Evolutionary conservation across 2,113 vertebrate genomes (phyloP).

Genomic region (Pantherophis guttatus): DNA sequence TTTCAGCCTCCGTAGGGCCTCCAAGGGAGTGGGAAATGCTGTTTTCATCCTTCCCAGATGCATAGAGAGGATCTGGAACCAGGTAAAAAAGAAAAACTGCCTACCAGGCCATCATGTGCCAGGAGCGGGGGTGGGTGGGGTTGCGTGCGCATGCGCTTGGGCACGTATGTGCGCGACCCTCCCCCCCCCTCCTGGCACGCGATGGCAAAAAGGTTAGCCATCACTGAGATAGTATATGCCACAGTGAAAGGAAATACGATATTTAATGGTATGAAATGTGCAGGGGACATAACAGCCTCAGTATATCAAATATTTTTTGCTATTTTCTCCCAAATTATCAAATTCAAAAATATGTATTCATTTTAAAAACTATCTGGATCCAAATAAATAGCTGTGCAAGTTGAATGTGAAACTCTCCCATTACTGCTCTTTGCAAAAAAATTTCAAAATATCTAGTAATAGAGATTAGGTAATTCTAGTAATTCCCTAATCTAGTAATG

Average conservation of each 20-base stretch:
- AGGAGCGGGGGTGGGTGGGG: too few relatives aligned
- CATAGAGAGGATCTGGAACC: too few relatives aligned
- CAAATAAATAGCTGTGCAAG: not conserved
- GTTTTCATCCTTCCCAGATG: too few relatives aligned
- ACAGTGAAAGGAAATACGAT: conserved; percentile 30
- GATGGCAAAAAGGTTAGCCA: too few relatives aligned
- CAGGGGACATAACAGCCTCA: conserved; percentile 2
- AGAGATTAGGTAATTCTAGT: not conserved
- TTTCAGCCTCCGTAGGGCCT: too few relatives aligned
- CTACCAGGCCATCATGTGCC: too few relatives aligned
- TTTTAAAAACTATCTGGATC: conserved; percentile 18
- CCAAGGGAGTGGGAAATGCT: too few relatives aligned
- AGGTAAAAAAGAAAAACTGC: too few relatives aligned
- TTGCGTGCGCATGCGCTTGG: too few relatives aligned
- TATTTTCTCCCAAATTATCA: conserved; percentile 20
- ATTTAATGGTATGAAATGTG: conserved; percentile 14
- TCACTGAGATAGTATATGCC: conserved; percentile 32
- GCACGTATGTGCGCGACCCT: too few relatives aligned
- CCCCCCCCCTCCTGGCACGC: too few relatives aligned
- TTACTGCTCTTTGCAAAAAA: not conserved
- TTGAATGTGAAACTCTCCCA: not conserved
- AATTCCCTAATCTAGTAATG: too few relatives aligned
- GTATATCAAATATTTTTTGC: conserved; percentile 26
- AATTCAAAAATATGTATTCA: conserved; percentile 35
- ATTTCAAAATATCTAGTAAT: not conserved